Percentiles rank a stretch among this genome's conserved stretches.
Evolutionary conservation across 2,888 invertebrate genomes (phyloP).

Genomic region (Mylabris sibirica): DNA sequence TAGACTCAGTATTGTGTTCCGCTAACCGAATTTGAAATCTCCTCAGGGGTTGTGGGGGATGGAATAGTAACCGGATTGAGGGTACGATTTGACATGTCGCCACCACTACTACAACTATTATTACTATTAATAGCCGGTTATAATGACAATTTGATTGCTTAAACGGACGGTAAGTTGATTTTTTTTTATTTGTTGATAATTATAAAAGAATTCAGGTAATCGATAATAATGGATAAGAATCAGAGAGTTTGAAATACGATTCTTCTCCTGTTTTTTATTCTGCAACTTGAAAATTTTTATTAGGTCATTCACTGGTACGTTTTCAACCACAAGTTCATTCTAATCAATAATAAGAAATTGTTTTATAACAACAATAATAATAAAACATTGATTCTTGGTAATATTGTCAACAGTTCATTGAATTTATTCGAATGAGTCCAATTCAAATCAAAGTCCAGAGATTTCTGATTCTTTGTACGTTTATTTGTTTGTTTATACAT

Average conservation of each 20-base stretch:
- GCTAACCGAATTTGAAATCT: constrained; percentile 8
- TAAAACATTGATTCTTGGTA: constrained; percentile 3
- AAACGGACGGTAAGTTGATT: neutral
- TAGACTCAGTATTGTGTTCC: neutral
- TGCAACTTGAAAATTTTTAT: neutral
- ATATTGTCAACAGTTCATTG: constrained; percentile 1
- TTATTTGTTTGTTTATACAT: neutral
- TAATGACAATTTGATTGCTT: neutral
- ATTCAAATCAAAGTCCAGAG: neutral
- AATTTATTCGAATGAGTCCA: neutral
- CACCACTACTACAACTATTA: neutral
- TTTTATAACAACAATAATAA: neutral
- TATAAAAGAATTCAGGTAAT: neutral
- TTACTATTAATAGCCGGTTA: neutral
- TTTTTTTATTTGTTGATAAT: neutral
- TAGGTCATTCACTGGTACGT: neutral
- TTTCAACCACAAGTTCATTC: neutral
- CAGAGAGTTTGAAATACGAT: neutral
- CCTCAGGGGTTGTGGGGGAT: neutral
- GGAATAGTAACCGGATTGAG: neutral
- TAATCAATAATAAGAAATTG: constrained; percentile 1
- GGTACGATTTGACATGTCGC: constrained; percentile 7
- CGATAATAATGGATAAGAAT: neutral
- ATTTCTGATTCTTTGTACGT: neutral
- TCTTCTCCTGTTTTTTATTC: neutral